Base-by-base conservation (phyloP, 2,888 invertebrate genomes). In the Pseudococcus jackbeardsleyi region DNA sequence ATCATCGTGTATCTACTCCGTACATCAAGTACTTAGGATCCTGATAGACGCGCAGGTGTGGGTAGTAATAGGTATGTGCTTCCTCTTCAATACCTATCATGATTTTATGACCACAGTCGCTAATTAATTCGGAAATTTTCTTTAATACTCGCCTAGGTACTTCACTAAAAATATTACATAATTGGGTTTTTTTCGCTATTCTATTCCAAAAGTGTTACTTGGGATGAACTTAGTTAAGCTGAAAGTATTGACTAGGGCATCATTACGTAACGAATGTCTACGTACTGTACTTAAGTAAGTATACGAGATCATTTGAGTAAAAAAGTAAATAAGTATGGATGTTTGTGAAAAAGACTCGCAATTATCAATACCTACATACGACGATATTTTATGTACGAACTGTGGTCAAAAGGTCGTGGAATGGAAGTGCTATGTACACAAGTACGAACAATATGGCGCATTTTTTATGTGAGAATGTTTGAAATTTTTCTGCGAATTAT, bases 101-200 rank as follows among this genome's bases (percentile, higher is more conserved):
- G 9, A 64, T 64, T 64, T 64, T 64, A 64, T 9, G 9, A 64
- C 22, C 22, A 64, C 7, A 64, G 19, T 6, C 64, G 64, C 64
- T 64, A 64, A 64, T 64, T 64, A 64, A 64, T 64, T 64, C 22
- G 64, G 64, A 64, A 64, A 64, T 64, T 64, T 64, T 64, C 64
- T 22, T 8, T 64, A 64, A 64, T 64, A 22, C 64, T 22, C 3
- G 22, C 59, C 11, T 64, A 64, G 26, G 26, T 33, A 33, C 9
- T 22, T 22, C 22, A 7, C 22, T 22, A 22, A 64, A 6, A 64
- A 64, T 64, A 64, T 64, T 64, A 64, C 64, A 22, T 64, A 64
- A 64, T 64, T 64, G 22, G 9, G 7, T 59, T 64, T 64, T 64
- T 64, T 64, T 59, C 59, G 19, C 64, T 22, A 22, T 4, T 64